Conservation (phyloP, 2,888 invertebrate species). For the Achlya flavicornis region DNA sequence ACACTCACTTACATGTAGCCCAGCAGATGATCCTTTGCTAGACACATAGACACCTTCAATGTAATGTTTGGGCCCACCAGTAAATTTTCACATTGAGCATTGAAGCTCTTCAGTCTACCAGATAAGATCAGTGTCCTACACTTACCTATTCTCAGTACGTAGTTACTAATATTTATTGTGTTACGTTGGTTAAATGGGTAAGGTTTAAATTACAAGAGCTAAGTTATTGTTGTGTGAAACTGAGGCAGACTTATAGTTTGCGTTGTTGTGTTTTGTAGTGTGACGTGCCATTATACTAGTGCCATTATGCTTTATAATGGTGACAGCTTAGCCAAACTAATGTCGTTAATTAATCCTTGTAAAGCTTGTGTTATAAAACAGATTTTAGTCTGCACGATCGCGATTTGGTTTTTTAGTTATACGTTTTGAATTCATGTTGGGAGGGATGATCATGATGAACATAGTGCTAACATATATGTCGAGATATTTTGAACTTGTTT, state of each 20-base stretch:
- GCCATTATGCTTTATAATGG: background rate
- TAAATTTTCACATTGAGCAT: too few species aligned
- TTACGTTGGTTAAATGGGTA: background rate
- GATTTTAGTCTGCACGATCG: background rate
- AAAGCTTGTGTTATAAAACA: background rate
- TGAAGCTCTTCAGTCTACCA: too few species aligned
- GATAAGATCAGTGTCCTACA: too few species aligned
- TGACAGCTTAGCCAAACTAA: background rate
- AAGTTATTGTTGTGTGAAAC: background rate
- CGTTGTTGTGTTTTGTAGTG: background rate
- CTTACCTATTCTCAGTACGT: too few species aligned
- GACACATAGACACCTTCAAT: too few species aligned
- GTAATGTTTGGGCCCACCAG: too few species aligned
- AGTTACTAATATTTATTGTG: background rate
- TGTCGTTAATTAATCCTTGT: background rate
- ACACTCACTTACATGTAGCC: too few species aligned
- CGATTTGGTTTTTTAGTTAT: background rate
- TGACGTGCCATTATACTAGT: background rate
- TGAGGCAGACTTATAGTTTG: conserved; percentile 1
- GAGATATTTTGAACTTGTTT: too few species aligned
- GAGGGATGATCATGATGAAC: too few species aligned
- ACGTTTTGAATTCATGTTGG: too few species aligned
- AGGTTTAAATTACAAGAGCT: conserved; percentile 1
- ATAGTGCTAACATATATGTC: too few species aligned
- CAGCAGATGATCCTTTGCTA: too few species aligned